Evolutionary conservation across 1,140 invertebrate species (phyloP), one percentile per base, ranked within the genome.

Genomic region (Drosophila seguyi): DNA sequence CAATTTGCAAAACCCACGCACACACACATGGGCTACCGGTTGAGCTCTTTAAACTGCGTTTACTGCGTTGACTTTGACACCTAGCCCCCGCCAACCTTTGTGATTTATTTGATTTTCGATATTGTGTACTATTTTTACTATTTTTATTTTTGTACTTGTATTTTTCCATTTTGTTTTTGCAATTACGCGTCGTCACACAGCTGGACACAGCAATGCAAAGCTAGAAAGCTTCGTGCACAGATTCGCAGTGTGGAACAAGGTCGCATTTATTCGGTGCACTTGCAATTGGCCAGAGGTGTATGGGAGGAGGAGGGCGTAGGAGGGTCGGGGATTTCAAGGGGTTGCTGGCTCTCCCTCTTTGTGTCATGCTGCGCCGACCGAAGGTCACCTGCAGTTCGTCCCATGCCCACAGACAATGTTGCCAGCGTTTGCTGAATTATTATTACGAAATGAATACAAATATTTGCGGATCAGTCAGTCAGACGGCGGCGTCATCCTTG

Each of bases 211-310:
- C 38, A 57, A 69, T 67, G 66, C 66, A 65, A 69, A 67, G 27
- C 36, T 10, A 41, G 52, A 41, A 50, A 42, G 52, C 20, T 58
- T 41, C 18, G 22, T 31, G 41, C 77, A 77, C 76, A 77, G 87
- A 88, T 90, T 88, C 67, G 59, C 81, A 85, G 85, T 88, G 85
- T 88, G 83, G 85, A 79, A 88, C 85, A 88, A 88, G 85, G 85
- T 88, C 85, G 85, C 81, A 66, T 85, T 90, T 90, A 88, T 88
- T 85, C 72, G 81, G 81, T 88, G 77, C 84, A 78, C 63, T 79
- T 75, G 72, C 83, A 87, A 87, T 90, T 83, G 85, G 85, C 61
- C 58, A 74, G 80, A 53, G 79, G 59, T 60, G 44, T 60, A 57
- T 27, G 50, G 31, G 4, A 11, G 4, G 11, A 34, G 31, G 31